Evolutionary conservation across 2,797 vertebrate genomes (phyloP), one percentile per base, ranked within the genome.

Genomic region (Takifugu ocellatus): DNA sequence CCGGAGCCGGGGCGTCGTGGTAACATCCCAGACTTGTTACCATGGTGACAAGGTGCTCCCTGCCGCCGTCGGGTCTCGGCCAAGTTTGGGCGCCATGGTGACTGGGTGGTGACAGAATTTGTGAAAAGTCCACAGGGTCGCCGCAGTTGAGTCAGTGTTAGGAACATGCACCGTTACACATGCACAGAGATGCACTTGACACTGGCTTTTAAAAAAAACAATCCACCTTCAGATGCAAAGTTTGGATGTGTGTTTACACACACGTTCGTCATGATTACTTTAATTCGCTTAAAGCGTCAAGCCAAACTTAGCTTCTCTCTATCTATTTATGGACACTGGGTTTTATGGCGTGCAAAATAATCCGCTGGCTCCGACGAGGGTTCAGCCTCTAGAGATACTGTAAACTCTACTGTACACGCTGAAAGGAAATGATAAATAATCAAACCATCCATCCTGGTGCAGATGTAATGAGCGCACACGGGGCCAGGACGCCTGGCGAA

Each of bases 1-100:
- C 43, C n/a, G 43, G 43, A 17, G 43, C n/a, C 65, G 79, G 77
- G 74, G 87, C 5, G 5, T 24, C 16, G 76, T 77, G 70, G 84
- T 91, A 85, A 91, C 85, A 95, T 94, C 92, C 93, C 94, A 97
- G 94, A 94, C 93, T 45, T 84, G 92, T 92, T 89, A 88, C 91
- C 92, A 93, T 88, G 92, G 94, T 90, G 91, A 94, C 91, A 94
- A 93, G 93, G 91, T 88, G 90, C 89, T 90, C 90, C 89, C 84
- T 92, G 94, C 90, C 90, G 86, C 93, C 92, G 85, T 88, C 87
- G 92, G 92, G 93, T 93, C 92, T 93, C 90, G 69, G 77, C 91
- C 91, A 91, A 89, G 85, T 48, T 39, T 82, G 91, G 91, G 88
- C 90, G 93, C 91, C 94, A 84, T 83, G 82, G 86, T 79, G 88